A percentile compares a stretch with the other conserved stretches of the same genome.
Evolutionary conservation across 1,140 invertebrate genomes (phyloP).

Genomic region (Pseudomyrmex gracilis): DNA sequence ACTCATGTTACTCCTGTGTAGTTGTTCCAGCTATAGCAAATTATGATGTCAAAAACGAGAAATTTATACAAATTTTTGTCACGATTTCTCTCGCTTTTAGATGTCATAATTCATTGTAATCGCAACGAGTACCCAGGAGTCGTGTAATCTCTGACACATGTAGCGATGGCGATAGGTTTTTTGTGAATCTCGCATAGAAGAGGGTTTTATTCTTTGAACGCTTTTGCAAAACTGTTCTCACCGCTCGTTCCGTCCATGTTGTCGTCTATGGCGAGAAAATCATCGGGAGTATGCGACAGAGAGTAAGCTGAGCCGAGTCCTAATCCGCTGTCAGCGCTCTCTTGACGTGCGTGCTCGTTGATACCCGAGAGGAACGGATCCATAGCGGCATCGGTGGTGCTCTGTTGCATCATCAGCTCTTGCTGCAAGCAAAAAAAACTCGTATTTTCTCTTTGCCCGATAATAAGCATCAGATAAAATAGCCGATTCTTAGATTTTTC

Average conservation of each 20-base stretch:
- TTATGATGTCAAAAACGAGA: no score
- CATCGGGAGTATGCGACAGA: constrained; percentile 96
- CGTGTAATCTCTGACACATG: neutral
- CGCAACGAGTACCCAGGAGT: no score
- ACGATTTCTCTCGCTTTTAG: no score
- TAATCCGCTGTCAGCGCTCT: constrained; percentile 96
- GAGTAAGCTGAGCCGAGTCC: constrained; percentile 94
- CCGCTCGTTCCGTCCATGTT: constrained; percentile 93
- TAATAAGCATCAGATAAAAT: no score
- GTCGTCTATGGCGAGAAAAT: constrained; percentile 95
- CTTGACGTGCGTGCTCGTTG: constrained; percentile 95
- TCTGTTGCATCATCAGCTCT: constrained; percentile 90
- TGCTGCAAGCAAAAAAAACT: constrained; percentile 84
- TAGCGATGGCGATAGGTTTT: constrained; percentile 10
- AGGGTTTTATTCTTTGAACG: neutral
- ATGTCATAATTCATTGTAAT: no score
- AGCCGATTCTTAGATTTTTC: no score
- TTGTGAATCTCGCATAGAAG: neutral
- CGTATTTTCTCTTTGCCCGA: no score
- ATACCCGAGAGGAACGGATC: constrained; percentile 94
- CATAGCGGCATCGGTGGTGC: constrained; percentile 87
- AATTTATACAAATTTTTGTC: no score
- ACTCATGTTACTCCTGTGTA: neutral
- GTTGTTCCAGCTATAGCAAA: no score
- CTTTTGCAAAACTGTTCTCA: constrained; percentile 61